Evolutionary conservation across 2,113 vertebrate species (phyloP).

Genomic region (Ceyx margarethae): DNA sequence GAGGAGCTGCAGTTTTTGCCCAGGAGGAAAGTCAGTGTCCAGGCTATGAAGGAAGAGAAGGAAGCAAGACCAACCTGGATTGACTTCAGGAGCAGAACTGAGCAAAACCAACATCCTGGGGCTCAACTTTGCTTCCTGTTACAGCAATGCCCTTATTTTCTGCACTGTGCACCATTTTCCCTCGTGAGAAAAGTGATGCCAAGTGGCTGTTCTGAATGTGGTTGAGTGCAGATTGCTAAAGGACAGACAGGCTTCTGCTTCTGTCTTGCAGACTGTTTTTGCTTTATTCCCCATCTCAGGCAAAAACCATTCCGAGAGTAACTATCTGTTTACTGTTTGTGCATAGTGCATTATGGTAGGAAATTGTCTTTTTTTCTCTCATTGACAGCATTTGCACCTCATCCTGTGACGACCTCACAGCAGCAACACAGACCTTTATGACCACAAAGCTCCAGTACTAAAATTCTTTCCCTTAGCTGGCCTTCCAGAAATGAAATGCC

Average conservation of each 20-base stretch:
- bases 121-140: background rate
- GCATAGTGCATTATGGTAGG: background rate
- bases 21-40: background rate
- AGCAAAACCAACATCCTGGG: background rate
- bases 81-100: background rate
- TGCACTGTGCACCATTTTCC: background rate
- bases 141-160: background rate
- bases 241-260: background rate
- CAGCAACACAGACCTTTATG: background rate
- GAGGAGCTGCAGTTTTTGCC: background rate
- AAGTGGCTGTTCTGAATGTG: constrained; percentile 24
- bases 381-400: background rate
- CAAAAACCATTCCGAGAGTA: background rate
- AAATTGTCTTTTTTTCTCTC: background rate
- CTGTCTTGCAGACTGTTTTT: background rate
- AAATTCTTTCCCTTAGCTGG: background rate
- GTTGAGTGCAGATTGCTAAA: background rate
- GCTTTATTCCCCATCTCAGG: background rate
- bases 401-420: background rate
- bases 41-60: background rate
- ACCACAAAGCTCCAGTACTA: background rate
- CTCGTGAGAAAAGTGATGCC: constrained; percentile 15
- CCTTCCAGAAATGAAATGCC: background rate
- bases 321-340: constrained; percentile 25
- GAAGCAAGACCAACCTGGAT: background rate